A percentile compares a stretch with the other conserved stretches of the same genome.
Conservation (phyloP, 2,113 vertebrate genomes). For the Antechinus stuartii region DNA sequence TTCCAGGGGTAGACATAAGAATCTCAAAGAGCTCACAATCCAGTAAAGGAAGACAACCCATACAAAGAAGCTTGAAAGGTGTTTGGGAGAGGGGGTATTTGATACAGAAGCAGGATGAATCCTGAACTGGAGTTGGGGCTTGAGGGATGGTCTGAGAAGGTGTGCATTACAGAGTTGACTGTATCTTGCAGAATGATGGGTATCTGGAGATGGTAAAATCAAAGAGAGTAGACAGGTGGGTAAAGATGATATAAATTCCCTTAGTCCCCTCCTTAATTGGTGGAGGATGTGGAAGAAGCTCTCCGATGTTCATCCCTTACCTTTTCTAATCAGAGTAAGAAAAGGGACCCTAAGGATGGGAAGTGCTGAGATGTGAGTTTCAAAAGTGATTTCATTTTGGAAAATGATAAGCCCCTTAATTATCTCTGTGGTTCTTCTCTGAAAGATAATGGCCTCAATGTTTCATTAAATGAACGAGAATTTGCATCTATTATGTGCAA, state of each 20-base stretch:
- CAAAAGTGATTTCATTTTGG: background rate
- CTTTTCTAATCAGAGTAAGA: background rate
- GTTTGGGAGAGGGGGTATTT: background rate
- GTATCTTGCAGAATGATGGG: background rate
- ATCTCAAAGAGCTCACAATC: background rate
- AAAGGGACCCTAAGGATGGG: background rate
- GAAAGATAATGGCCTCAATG: background rate
- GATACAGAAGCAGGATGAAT: background rate
- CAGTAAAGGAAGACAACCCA: background rate
- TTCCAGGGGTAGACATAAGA: background rate
- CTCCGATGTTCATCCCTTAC: background rate
- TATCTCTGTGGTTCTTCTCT: background rate
- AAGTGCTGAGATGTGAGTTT: background rate
- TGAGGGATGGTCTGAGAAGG: background rate
- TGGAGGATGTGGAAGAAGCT: background rate
- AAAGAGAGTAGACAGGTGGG: background rate
- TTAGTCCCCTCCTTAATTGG: background rate
- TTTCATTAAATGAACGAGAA: background rate
- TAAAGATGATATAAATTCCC: background rate
- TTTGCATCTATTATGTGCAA: background rate
- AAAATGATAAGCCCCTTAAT: background rate
- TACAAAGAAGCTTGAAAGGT: background rate
- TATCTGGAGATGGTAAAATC: background rate
- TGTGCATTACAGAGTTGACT: background rate
- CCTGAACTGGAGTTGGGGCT: too few relatives aligned